Base-by-base conservation (phyloP, 2,113 vertebrate species). In the Scolopax mira region DNA sequence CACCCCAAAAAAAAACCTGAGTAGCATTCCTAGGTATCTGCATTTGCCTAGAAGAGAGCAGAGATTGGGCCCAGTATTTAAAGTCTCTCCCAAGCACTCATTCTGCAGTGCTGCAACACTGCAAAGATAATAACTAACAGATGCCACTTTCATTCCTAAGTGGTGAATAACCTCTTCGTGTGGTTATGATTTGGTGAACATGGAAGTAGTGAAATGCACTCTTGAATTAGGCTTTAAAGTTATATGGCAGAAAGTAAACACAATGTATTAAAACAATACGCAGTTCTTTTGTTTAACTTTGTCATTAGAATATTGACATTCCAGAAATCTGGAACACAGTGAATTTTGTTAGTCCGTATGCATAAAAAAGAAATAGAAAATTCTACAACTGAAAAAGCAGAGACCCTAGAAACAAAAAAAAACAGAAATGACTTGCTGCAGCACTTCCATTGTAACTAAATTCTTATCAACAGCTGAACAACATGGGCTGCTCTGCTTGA, bases 141-240 rank as follows among this genome's bases (percentile, higher is more conserved):
- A 97, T 97, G 97, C 9, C 95, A 89, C 95, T 90, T 94, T 96
- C 97, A 97, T 97, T 97, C 97, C 97, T 89, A 92, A 97, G 95
- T 90, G 79, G 73, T 97, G 97, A 97, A 96, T 94, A 97, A 97
- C 55, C 73, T 80, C 88, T 91, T 84, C 3, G 80, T 95, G 96
- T 95, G 96, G 96, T 97, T 96, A 96, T 93, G 94, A 97, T 96
- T 90, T 96, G 96, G 96, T 96, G 97, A 97, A 93, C 67, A 83
- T 70, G 48, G 94, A 97, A 97, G 88, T n/a, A 96, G 67, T 44
- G 64, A 97, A 95, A 96, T 61, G 77, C 57, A 78, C 75, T 91
- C 57, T 74, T 79, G 74, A 89, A 79, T 81, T 81, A 90, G 83
- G 49, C 39, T 92, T 39, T 65, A 91, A 88, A 81, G 85, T 71